Conservation (phyloP, 2,888 invertebrate genomes). For the Phlogophora meticulosa region DNA sequence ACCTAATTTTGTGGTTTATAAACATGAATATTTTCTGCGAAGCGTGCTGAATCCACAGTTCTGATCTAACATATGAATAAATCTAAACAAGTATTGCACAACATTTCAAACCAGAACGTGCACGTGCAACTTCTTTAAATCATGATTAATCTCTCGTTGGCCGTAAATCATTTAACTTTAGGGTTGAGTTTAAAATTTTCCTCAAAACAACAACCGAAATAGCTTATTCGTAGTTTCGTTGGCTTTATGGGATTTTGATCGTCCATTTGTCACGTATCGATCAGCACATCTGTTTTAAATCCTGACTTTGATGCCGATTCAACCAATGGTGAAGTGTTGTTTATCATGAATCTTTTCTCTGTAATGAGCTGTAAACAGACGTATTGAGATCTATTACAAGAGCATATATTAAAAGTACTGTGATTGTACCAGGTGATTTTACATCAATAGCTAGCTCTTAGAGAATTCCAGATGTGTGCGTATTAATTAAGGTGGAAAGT, state of each 20-base stretch:
- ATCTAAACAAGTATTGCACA: conserved; percentile 34
- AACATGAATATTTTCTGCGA: conserved; percentile 27
- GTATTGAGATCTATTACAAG: conserved; percentile 24
- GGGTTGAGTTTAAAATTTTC: conserved; percentile 44
- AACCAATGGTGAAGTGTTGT: conserved; percentile 47
- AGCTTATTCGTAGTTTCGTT: conserved; percentile 40
- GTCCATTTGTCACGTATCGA: conserved; percentile 57
- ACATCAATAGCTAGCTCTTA: neutral
- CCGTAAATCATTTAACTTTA: conserved; percentile 51
- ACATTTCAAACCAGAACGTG: conserved; percentile 22
- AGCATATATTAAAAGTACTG: conserved; percentile 23
- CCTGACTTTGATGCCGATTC: conserved; percentile 35
- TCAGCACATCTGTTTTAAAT: conserved; percentile 56
- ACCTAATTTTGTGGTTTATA: conserved; percentile 11
- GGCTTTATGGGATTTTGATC: conserved; percentile 62
- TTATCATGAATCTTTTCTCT: conserved; percentile 33
- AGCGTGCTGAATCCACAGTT: conserved; percentile 27
- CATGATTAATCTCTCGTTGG: conserved; percentile 46
- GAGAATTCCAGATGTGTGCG: conserved; percentile 6
- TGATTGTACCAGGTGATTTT: conserved; percentile 19
- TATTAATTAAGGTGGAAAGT: neutral
- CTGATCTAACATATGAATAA: conserved; percentile 37
- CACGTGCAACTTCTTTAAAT: conserved; percentile 35
- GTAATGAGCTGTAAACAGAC: conserved; percentile 28
- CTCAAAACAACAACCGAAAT: conserved; percentile 41